Evolutionary conservation across 2,888 invertebrate species (phyloP).

Genomic region (Pseudanteris insignis): DNA sequence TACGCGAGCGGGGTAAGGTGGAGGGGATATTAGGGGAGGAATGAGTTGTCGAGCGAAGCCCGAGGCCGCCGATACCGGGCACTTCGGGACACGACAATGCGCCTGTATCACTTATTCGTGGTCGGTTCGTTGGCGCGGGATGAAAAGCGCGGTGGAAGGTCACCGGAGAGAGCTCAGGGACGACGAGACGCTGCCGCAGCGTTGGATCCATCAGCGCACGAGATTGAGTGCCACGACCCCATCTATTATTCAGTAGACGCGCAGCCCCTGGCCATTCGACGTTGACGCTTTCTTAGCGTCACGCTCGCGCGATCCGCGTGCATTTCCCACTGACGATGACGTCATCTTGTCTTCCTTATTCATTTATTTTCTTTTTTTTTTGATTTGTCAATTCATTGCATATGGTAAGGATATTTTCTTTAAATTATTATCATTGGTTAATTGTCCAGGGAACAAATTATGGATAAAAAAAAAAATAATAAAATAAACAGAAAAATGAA

Average conservation of each 20-base stretch:
- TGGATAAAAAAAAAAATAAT: too few species aligned
- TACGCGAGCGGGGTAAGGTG: too few species aligned
- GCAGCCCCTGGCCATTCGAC: conserved; percentile 19
- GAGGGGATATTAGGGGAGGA: conserved; percentile 42
- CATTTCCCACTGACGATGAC: too few species aligned
- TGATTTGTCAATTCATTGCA: too few species aligned
- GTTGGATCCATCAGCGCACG: conserved; percentile 60
- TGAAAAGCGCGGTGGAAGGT: conserved; percentile 52
- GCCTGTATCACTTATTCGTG: conserved; percentile 63
- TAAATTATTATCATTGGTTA: too few species aligned
- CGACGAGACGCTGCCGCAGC: conserved; percentile 36
- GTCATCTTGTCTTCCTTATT: too few species aligned
- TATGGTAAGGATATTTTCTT: too few species aligned
- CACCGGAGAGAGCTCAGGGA: conserved; percentile 45
- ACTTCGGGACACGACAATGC: conserved; percentile 52
- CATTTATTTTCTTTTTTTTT: too few species aligned
- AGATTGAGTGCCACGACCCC: conserved; percentile 65
- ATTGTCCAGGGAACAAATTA: too few species aligned
- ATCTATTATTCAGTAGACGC: conserved; percentile 63
- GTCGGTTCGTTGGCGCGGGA: conserved; percentile 57
- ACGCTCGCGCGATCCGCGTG: background rate
- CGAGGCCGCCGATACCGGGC: conserved; percentile 41
- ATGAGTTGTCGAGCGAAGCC: conserved; percentile 22
- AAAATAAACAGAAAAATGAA: too few species aligned
- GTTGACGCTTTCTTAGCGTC: conserved; percentile 12